phyloP scores from a whole-genome alignment of 2,888 invertebrate species.

The Melanchra persicariae region DNA sequence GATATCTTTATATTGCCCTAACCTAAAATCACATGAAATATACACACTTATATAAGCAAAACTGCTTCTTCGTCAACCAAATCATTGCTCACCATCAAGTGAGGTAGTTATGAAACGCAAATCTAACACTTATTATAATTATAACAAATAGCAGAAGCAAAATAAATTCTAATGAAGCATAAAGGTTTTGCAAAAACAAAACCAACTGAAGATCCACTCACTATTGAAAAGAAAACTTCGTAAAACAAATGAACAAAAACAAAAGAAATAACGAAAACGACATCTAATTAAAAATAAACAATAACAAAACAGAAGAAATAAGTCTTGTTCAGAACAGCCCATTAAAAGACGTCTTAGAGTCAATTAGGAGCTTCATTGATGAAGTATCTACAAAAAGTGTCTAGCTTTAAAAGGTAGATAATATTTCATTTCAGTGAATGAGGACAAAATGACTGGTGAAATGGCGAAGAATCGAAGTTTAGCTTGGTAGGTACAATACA shows the following conservation, averaged over 20 bases:
- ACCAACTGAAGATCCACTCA: background rate
- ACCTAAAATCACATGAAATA: too few relatives aligned
- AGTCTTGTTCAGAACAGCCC: slow-evolving; percentile 9
- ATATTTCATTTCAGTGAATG: slow-evolving; percentile 19
- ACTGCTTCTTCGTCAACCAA: too few relatives aligned
- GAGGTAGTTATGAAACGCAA: too few relatives aligned
- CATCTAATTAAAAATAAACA: slow-evolving; percentile 44
- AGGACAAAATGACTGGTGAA: slow-evolving; percentile 24
- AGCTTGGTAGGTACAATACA: too few relatives aligned
- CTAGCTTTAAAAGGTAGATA: slow-evolving; percentile 13
- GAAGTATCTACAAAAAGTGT: slow-evolving; percentile 28
- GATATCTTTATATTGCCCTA: too few relatives aligned
- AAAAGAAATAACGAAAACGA: slow-evolving; percentile 19
- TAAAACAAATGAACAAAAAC: background rate
- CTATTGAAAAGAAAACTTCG: background rate
- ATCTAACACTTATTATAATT: too few relatives aligned
- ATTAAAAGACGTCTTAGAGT: slow-evolving; percentile 40
- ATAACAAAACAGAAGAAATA: slow-evolving; percentile 15
- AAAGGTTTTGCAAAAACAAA: background rate
- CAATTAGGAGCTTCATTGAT: slow-evolving; percentile 47
- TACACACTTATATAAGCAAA: too few relatives aligned
- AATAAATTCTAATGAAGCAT: background rate
- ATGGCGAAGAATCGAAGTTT: slow-evolving; percentile 2
- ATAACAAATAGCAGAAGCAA: background rate
- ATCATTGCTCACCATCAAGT: too few relatives aligned